Evolutionary conservation across 2,888 invertebrate species (phyloP).

Genomic region (Leptogaster cylindrica): DNA sequence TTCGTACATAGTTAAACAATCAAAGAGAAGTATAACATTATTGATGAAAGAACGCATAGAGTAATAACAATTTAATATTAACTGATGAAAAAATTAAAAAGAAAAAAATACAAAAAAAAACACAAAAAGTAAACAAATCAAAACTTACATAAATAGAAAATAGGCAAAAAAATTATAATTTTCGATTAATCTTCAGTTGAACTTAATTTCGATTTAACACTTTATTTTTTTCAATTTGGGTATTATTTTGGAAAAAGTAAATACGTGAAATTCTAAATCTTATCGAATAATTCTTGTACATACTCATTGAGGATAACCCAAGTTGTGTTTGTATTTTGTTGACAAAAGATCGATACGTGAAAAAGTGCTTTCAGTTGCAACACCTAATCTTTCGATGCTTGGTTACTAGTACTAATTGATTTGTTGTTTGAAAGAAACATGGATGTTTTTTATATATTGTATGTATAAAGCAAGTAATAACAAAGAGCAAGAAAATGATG

Average conservation of each 20-base stretch:
- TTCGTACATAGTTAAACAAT: slow-evolving; percentile 42
- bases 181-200: slow-evolving; percentile 23
- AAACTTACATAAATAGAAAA: slow-evolving; percentile 33
- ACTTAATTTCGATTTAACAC: slow-evolving; percentile 15
- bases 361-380: too few species aligned
- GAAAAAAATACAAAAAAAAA: slow-evolving; percentile 25
- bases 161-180: slow-evolving; percentile 38
- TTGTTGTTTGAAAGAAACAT: slow-evolving; percentile 23
- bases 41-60: slow-evolving; percentile 10
- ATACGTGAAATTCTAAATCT: slow-evolving; percentile 24
- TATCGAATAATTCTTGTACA: slow-evolving; percentile 13
- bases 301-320: slow-evolving; percentile 10
- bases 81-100: slow-evolving; percentile 12
- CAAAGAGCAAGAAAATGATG: slow-evolving; percentile 48
- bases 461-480: slow-evolving; percentile 45
- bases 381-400: not conserved
- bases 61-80: slow-evolving; percentile 39
- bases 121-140: slow-evolving; percentile 36
- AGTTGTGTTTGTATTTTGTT: slow-evolving; percentile 2
- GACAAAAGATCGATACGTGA: not conserved
- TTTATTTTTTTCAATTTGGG: slow-evolving; percentile 14
- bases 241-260: slow-evolving; percentile 4
- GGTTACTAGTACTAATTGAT: not conserved
- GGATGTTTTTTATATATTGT: slow-evolving; percentile 35
- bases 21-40: slow-evolving; percentile 29